phyloP scores from a whole-genome alignment of 2,888 invertebrate species.

The Himalopsyche tibetana region DNA sequence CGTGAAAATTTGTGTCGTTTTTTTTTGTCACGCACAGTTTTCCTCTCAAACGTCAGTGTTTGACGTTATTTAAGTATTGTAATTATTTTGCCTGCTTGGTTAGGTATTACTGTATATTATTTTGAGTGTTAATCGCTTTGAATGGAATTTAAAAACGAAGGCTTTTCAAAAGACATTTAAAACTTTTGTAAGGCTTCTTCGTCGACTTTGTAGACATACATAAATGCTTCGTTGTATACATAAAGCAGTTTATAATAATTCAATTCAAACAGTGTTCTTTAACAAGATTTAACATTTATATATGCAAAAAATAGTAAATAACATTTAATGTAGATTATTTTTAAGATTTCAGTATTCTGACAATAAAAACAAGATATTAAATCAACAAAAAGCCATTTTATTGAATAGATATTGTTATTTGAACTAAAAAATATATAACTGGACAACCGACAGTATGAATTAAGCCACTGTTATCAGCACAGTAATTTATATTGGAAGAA shows the following conservation, averaged over 20 bases:
- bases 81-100: too few species aligned
- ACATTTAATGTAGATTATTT: neutral
- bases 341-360: too few species aligned
- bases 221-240: neutral
- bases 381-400: too few species aligned
- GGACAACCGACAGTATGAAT: too few species aligned
- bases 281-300: neutral
- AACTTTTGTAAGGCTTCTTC: conserved; percentile 22
- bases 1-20: conserved; percentile 12
- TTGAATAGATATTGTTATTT: too few species aligned
- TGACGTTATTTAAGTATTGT: neutral
- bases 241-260: neutral
- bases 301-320: neutral
- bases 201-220: neutral
- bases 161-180: conserved; percentile 34
- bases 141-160: neutral
- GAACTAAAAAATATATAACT: too few species aligned
- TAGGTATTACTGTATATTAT: neutral
- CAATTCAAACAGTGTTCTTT: neutral
- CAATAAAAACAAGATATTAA: too few species aligned
- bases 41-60: neutral
- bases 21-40: conserved; percentile 23
- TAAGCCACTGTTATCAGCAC: too few species aligned
- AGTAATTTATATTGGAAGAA: too few species aligned
- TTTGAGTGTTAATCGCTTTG: conserved; percentile 23